A percentile compares a stretch with the other conserved stretches of the same genome.
Evolutionary conservation across 2,888 invertebrate genomes (phyloP).

Genomic region (Tenthredo distinguenda): DNA sequence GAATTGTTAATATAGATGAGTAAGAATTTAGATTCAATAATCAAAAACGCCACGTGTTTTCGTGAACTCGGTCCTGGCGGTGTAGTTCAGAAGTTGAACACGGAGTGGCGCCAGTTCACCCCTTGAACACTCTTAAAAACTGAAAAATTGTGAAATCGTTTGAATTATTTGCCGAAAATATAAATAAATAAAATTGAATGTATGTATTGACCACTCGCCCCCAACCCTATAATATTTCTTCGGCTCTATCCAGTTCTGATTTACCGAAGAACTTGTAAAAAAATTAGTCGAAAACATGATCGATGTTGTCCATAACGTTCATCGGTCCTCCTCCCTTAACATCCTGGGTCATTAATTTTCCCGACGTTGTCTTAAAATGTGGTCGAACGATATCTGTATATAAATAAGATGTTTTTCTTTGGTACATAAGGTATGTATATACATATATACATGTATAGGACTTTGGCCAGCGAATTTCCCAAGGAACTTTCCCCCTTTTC

Average conservation of each 20-base stretch:
- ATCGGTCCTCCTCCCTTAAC: not conserved
- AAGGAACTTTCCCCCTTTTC: conserved; percentile 11
- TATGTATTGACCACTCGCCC: conserved; percentile 1
- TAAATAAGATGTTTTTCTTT: conserved; percentile 40
- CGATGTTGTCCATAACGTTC: conserved; percentile 33
- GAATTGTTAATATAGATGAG: too few relatives aligned
- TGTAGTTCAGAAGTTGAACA: too few relatives aligned
- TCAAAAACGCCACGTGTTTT: too few relatives aligned
- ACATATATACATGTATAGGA: conserved; percentile 10
- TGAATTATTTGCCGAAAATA: not conserved
- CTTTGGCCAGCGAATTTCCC: conserved; percentile 10
- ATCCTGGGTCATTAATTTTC: conserved; percentile 27
- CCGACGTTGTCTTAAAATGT: conserved; percentile 42
- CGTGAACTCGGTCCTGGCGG: too few relatives aligned
- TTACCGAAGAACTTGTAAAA: conserved; percentile 33
- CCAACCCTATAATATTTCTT: not conserved
- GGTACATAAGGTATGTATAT: not conserved
- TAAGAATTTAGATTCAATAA: too few relatives aligned
- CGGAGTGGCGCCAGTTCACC: too few relatives aligned
- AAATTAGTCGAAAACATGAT: conserved; percentile 39
- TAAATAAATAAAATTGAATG: not conserved
- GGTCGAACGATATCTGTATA: conserved; percentile 19
- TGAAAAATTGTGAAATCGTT: not conserved
- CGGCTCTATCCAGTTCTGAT: conserved; percentile 6
- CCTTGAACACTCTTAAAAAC: too few relatives aligned